phyloP scores from a whole-genome alignment of 2,113 vertebrate species.

The Lepus timidus region DNA sequence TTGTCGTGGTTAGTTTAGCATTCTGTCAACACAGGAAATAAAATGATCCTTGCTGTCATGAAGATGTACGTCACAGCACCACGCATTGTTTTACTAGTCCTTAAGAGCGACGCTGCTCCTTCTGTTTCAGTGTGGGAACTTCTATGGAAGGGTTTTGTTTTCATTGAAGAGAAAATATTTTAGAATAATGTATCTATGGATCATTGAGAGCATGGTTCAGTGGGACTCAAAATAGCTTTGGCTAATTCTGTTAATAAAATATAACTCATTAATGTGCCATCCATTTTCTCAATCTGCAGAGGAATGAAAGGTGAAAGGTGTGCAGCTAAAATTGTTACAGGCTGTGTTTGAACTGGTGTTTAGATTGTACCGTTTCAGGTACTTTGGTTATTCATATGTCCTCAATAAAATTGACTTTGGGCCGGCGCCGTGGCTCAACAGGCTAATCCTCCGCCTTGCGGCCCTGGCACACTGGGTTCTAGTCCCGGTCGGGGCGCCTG shows the following conservation, averaged over 20 bases:
- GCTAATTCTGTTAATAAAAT: not conserved
- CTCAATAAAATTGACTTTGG: not conserved
- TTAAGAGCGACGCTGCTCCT: not conserved
- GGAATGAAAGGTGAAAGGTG: not conserved
- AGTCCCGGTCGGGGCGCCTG: too few species aligned
- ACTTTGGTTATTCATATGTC: not conserved
- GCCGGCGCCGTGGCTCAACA: too few species aligned
- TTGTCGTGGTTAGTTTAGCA: not conserved
- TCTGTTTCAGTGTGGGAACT: not conserved
- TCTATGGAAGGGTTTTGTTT: constrained; percentile 30
- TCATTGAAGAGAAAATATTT: constrained; percentile 39
- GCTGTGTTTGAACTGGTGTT: not conserved
- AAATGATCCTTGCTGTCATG: not conserved
- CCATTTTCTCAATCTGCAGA: not conserved
- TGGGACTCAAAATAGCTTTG: not conserved
- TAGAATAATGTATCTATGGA: not conserved
- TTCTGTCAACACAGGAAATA: not conserved
- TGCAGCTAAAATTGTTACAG: not conserved
- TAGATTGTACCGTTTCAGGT: not conserved
- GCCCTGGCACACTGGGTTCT: too few species aligned
- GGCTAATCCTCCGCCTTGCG: too few species aligned
- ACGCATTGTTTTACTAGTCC: not conserved
- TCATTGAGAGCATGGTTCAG: not conserved
- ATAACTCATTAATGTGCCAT: not conserved
- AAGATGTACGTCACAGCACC: not conserved